Evolutionary conservation across 2,113 vertebrate genomes (phyloP), one percentile per base, ranked within the genome.

Genomic region (Ornithorhynchus anatinus): DNA sequence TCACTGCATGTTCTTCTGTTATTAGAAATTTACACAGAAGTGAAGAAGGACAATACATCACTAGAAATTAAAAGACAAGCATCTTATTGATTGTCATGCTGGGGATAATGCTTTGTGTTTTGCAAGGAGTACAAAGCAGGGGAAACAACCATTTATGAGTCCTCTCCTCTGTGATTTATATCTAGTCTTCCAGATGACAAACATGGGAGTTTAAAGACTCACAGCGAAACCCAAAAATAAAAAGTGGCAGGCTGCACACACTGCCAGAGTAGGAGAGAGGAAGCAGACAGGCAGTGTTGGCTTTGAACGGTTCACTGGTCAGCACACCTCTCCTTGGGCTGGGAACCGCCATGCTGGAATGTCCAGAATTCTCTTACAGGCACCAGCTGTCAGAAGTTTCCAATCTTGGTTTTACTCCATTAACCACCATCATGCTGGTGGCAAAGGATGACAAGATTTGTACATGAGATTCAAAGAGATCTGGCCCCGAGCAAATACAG

Each of bases 11-110:
- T 43, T 36, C 56, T 43, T 72, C 67, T 52, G 44, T 59, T 47
- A 15, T 22, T 40, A n/a, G 5, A 11, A 39, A 29, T 25, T 35
- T 27, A 29, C 7, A 38, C 19, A 31, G 39, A 43, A 43, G 38
- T 29, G 56, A 32, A 25, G 2, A 72, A 63, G 66, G 70, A 53
- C 25, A 74, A 76, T 65, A 40, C 54, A 81, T 72, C 10, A 0
- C 79, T 58, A 72, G 20, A 63, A 82, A 74, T 80, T 69, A 67
- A 29, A 50, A 57, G 31, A 62, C 16, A 74, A 47, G 16, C 67
- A 43, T 57, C 71, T 80, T 74, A 78, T 80, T 67, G 70, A 85
- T 58, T 74, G 73, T 73, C 65, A 59, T 54, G 63, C 60, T 65
- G 68, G 70, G 47, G 39, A 39, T 73, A 77, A 52, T 1, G 3